Conservation (phyloP, 2,113 vertebrate genomes). For the Brienomyrus brachyistius region DNA sequence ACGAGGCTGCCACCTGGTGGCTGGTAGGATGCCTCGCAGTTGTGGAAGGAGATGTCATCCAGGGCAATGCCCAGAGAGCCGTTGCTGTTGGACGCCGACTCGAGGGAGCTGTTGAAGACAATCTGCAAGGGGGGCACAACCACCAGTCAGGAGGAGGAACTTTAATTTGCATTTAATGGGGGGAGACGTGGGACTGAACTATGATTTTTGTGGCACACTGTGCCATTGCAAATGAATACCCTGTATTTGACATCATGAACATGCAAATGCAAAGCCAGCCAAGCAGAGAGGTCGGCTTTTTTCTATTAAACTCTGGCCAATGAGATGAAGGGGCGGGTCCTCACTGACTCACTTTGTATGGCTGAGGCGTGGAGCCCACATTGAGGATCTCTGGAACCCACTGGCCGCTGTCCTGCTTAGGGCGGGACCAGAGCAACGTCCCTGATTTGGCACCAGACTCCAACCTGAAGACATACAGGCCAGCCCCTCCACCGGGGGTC, state of each 20-base stretch:
- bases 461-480: slow-evolving; percentile 52
- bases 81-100: not conserved
- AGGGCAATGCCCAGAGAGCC: slow-evolving; percentile 34
- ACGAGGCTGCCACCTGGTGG: slow-evolving; percentile 49
- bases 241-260: not conserved
- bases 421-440: slow-evolving; percentile 56
- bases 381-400: slow-evolving; percentile 46
- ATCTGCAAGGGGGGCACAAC: slow-evolving; percentile 38
- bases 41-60: slow-evolving; percentile 59
- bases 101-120: slow-evolving; percentile 41
- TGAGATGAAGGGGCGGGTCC: not conserved
- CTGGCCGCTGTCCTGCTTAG: slow-evolving; percentile 34
- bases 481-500: slow-evolving; percentile 37
- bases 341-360: slow-evolving; percentile 44
- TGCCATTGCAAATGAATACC: not conserved
- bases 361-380: slow-evolving; percentile 43
- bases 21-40: slow-evolving; percentile 51
- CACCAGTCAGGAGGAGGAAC: not conserved
- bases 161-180: not conserved
- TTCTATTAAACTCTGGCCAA: not conserved
- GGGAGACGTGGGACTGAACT: not conserved
- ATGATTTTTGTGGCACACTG: not conserved
- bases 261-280: not conserved
- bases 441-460: slow-evolving; percentile 38
- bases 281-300: not conserved